Conservation (phyloP, 2,113 vertebrate species). For the Nothobranchius kuhntae region DNA sequence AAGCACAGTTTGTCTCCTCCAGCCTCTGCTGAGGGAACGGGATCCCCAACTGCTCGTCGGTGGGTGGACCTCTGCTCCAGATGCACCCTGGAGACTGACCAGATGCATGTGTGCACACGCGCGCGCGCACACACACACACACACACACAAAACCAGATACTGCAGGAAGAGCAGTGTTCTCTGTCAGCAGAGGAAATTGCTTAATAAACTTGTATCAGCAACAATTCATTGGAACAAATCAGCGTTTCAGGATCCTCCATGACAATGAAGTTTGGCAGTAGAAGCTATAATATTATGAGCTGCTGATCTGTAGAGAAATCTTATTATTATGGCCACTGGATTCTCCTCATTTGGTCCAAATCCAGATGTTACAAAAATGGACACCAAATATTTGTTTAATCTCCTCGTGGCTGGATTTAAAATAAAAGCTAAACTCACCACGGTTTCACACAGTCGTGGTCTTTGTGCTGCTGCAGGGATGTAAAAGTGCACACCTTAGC, state of each 20-base stretch:
- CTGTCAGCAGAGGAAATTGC: conserved; percentile 65
- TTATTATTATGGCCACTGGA: background rate
- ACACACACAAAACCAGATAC: too few species aligned
- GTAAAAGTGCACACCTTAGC: background rate
- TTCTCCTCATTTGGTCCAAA: background rate
- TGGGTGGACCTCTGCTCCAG: conserved; percentile 66
- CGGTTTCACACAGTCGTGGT: background rate
- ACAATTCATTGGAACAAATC: conserved; percentile 41
- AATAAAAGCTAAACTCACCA: background rate
- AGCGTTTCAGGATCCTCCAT: conserved; percentile 10
- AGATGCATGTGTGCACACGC: conserved; percentile 37
- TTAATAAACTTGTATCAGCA: conserved; percentile 61
- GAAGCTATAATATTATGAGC: conserved; percentile 23
- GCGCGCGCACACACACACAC: conserved; percentile 8
- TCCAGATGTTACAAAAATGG: background rate
- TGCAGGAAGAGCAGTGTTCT: conserved; percentile 49
- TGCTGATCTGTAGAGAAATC: background rate
- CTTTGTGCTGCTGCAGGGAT: background rate
- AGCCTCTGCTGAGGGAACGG: conserved; percentile 27
- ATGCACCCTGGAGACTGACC: conserved; percentile 54
- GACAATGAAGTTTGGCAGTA: conserved; percentile 36
- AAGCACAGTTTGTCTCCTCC: conserved; percentile 52
- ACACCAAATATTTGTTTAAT: background rate
- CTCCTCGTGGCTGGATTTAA: background rate
- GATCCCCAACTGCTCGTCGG: conserved; percentile 46